Percentiles rank a stretch among this genome's conserved stretches.
phyloP scores from a whole-genome alignment of 1,140 invertebrate species.

The Ericerus pela region DNA sequence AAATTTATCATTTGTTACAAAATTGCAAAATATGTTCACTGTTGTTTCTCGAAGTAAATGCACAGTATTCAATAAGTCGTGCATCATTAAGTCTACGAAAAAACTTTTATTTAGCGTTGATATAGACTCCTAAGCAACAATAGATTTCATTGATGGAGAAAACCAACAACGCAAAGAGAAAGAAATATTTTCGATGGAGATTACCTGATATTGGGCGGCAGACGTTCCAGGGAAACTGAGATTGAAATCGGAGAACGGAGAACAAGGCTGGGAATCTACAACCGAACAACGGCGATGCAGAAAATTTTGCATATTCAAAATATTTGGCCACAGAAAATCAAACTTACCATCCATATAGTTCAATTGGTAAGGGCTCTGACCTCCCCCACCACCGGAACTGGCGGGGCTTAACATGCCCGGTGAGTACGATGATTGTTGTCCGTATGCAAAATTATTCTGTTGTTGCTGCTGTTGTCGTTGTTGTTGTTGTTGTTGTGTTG shows the following conservation, averaged over 20 bases:
- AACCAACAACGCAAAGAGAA: background rate
- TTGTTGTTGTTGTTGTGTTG: background rate
- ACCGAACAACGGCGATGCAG: background rate
- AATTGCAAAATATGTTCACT: too few relatives aligned
- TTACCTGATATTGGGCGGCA: background rate
- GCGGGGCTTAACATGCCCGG: background rate
- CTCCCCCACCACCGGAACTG: background rate
- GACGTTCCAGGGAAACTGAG: too few relatives aligned
- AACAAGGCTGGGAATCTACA: background rate
- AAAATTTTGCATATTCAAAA: background rate
- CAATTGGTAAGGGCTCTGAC: background rate
- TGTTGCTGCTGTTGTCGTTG: background rate
- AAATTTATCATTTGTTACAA: too few relatives aligned
- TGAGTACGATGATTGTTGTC: background rate
- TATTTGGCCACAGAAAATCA: background rate
- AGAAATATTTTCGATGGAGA: background rate
- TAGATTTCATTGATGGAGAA: background rate
- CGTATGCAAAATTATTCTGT: background rate
- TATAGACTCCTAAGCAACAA: background rate
- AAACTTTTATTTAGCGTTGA: background rate
- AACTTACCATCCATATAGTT: background rate
- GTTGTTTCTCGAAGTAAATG: too few relatives aligned
- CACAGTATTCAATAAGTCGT: too few relatives aligned
- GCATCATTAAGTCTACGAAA: too few relatives aligned
- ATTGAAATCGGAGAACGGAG: too few relatives aligned